These are phyloP conservation scores for Nanorana parkeri DNA, from an alignment of 2,113 vertebrate genomes.

Conservation along the genomic window DNA sequence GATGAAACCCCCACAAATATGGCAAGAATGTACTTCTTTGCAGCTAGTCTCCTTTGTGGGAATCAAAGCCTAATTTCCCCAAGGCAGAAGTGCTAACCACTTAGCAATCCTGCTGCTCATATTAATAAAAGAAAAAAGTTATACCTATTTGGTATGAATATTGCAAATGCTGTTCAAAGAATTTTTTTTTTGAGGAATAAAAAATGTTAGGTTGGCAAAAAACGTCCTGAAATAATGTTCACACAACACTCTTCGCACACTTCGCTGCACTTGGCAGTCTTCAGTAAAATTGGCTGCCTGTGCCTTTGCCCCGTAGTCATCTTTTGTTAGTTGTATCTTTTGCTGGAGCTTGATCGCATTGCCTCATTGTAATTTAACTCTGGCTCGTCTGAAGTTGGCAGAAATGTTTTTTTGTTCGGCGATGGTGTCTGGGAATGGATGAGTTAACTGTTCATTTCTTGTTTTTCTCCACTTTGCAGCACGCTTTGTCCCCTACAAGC, in stretches of 20 bases:
- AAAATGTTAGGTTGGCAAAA: slow-evolving; percentile 5
- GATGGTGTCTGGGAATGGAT: neutral
- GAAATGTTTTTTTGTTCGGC: neutral
- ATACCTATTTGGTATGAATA: no score
- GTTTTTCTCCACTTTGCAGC: slow-evolving; percentile 68
- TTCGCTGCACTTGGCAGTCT: slow-evolving; percentile 31
- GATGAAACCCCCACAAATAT: no score
- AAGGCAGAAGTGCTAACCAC: no score
- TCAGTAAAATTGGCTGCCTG: neutral
- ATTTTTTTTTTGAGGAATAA: neutral
- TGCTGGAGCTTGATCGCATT: slow-evolving; percentile 8
- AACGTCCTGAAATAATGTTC: neutral
- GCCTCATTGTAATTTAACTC: slow-evolving; percentile 20
- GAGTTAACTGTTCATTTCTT: slow-evolving; percentile 13
- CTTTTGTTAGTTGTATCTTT: slow-evolving; percentile 1
- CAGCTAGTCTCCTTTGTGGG: no score
- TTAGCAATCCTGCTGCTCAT: no score
- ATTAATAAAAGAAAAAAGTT: no score
- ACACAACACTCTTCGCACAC: slow-evolving; percentile 13
- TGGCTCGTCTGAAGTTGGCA: neutral
- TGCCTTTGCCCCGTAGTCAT: neutral
- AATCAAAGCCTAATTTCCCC: no score
- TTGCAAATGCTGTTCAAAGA: no score
- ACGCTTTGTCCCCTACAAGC: slow-evolving; percentile 92
- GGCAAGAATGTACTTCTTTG: neutral